Base-by-base conservation (phyloP, 2,797 vertebrate genomes). In the Lates japonicus region DNA sequence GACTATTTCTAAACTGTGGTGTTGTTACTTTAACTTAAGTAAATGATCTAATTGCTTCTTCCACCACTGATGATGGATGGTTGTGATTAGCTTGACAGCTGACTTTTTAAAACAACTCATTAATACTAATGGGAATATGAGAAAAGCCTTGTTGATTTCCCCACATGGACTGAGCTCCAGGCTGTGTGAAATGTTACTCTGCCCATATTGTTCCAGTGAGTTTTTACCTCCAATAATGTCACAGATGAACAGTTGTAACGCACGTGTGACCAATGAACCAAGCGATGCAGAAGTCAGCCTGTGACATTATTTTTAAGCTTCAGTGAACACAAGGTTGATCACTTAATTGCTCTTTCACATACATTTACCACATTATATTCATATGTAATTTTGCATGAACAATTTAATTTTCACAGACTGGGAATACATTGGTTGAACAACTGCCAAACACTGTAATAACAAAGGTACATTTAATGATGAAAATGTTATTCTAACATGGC, bases 21-120 rank as follows among this genome's bases (percentile, higher is more conserved):
- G 3, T 6, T 22, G 37, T 10, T 49, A 11, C 7, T 62, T 78
- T 63, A 37, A 31, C 19, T 25, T 5, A 7, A 35, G 52, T 57
- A 7, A 57, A 63, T 3, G 3, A 44, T 63, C 12, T 35, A 25
- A 58, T 33, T 29, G 5, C 20, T 19, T 20, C 10, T 14, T 46
- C 13, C 19, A 52, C 22, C 49, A 1, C 31, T 44, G 81, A 35
- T 70, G 74, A 69, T 54, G 14, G 62, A 69, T 49, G 59, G 3
- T 42, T 14, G 29, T 29, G 68, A 74, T 63, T 39, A 52, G 51
- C 71, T 73, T 2, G 65, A 83, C 35, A 78, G 74, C 49, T 49
- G 33, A 25, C 42, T 75, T 49, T n/a, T 35, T 71, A 13, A 70
- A 61, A 67, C 62, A 64, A 69, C 69, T 85, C 78, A 76, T 81